phyloP scores from a whole-genome alignment of 2,888 invertebrate species.

The Drosophila robusta region DNA sequence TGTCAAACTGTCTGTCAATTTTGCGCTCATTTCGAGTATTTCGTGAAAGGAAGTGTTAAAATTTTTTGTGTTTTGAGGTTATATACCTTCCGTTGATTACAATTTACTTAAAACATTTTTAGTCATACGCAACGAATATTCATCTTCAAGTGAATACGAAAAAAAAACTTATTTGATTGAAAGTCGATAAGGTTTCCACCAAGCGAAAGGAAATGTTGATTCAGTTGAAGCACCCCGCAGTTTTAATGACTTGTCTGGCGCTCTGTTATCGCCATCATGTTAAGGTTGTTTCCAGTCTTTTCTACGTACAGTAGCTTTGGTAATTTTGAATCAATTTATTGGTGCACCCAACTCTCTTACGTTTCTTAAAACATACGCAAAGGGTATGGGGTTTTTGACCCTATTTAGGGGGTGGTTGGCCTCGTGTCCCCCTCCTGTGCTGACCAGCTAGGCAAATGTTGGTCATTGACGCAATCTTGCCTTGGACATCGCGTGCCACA shows the following conservation, averaged over 20 bases:
- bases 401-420: conserved; percentile 1
- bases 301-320: neutral
- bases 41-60: conserved; percentile 27
- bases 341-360: neutral
- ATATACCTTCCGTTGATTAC: neutral
- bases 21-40: conserved; percentile 2
- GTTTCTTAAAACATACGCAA: neutral
- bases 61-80: conserved; percentile 13
- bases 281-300: neutral
- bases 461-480: conserved; percentile 58
- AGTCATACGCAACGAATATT: conserved; percentile 5
- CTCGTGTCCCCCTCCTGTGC: conserved; percentile 4
- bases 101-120: conserved; percentile 4
- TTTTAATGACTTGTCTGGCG: conserved; percentile 3
- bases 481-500: conserved; percentile 67
- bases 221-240: neutral
- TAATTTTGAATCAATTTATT: conserved; percentile 36
- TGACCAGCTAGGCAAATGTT: conserved; percentile 40
- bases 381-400: conserved; percentile 39
- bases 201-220: neutral
- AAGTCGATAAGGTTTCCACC: neutral
- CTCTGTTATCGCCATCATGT: conserved; percentile 9
- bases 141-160: neutral
- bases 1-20: conserved; percentile 2
- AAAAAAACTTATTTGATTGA: conserved; percentile 12